Base-by-base conservation (phyloP, 2,113 vertebrate genomes). In the Amazona vittata region DNA sequence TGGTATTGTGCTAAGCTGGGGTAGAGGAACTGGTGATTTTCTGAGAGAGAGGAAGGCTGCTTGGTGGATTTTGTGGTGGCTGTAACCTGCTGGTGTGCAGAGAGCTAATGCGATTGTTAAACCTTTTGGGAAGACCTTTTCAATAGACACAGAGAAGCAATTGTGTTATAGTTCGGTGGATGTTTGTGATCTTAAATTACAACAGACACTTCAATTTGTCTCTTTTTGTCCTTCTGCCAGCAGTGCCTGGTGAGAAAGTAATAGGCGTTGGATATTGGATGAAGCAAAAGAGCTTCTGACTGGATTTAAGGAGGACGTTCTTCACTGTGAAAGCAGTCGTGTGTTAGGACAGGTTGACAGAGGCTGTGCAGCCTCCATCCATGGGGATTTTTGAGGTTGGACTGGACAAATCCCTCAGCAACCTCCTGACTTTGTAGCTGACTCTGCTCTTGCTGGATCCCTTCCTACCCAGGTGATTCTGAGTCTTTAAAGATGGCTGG, bases 261-360 rank as follows among this genome's bases (percentile, higher is more conserved):
- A 46, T 35, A 57, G n/a, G 2, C 4, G 2, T 2, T 35, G 39
- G 53, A 5, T 62, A 12, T 20, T 39, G n/a, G 1, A 0, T 24
- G 43, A 35, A 78, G 64, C n/a, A 63, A 11, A 55, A 53, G 31
- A 63, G 21, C 15, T 60, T 83, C 28, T 52, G 75, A 0, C 26
- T n/a, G 64, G 10, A 11, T 74, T 44, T 68, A 4, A 29, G 69
- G 63, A 49, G 24, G n/a, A 43, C n/a, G 4, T 15, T 90, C 52
- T 77, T 47, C 37, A 12, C 9, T 0, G 0, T 50, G 46, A 41
- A 28, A 57, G 4, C 6, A 6, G 15, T 20, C 12, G 2, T 6
- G 29, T 37, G 53, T 22, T 44, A 43, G 52, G 44, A 31, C 12
- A 47, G n/a, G 21, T n/a, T 80, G 52, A 28, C 16, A 29, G 75